Conservation (phyloP, 2,888 invertebrate genomes). For the Drosophila conformis region DNA sequence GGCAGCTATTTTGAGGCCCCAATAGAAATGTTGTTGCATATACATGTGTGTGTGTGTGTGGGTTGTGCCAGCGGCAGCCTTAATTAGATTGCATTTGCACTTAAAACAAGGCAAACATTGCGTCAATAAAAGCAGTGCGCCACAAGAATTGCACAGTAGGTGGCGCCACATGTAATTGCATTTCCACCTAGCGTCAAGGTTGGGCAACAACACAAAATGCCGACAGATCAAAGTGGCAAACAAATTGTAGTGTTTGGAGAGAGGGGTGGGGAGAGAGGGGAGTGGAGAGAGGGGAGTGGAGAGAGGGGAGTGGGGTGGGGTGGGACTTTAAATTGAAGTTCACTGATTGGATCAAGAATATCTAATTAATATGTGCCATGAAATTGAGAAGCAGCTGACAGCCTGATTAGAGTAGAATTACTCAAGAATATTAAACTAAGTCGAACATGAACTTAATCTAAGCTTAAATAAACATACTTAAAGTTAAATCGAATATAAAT, state of each 20-base stretch:
- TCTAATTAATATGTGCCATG: neutral
- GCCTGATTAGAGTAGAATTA: neutral
- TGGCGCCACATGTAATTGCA: conserved; percentile 52
- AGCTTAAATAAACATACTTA: neutral
- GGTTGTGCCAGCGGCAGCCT: conserved; percentile 21
- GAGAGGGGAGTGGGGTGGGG: fast-evolving
- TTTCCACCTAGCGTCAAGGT: conserved; percentile 46
- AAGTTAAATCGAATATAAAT: neutral
- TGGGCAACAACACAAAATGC: conserved; percentile 21
- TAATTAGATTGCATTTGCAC: conserved; percentile 72
- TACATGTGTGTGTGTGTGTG: conserved; percentile 8
- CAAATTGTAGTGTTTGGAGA: neutral
- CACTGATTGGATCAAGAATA: neutral
- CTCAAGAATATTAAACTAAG: neutral
- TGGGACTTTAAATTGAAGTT: neutral
- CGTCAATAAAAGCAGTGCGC: conserved; percentile 20
- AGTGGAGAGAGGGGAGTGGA: no score
- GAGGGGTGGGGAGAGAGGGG: no score
- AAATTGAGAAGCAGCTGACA: neutral
- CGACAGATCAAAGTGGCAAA: conserved; percentile 8
- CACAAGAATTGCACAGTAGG: conserved; percentile 20
- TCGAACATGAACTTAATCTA: neutral
- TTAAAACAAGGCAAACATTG: conserved; percentile 47
- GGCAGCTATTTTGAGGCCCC: conserved; percentile 42
- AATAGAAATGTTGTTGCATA: conserved; percentile 9